These are phyloP conservation scores for Columba janthina DNA, from an alignment of 2,113 vertebrate genomes.

Conservation along the genomic window DNA sequence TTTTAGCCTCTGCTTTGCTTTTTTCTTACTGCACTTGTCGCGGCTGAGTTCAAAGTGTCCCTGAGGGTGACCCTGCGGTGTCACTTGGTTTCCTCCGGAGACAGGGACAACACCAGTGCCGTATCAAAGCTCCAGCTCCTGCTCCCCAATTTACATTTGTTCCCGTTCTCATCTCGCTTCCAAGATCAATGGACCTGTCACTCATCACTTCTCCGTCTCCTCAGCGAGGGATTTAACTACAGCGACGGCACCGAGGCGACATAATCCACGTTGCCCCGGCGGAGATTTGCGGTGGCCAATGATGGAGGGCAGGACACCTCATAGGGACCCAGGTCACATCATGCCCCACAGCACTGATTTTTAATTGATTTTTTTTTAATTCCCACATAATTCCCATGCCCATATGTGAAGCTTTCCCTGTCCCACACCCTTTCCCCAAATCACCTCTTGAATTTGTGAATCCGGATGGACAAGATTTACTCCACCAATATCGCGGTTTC, in stretches of 20 bases:
- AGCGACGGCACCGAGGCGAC: fast-evolving
- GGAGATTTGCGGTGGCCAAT: background rate
- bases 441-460: background rate
- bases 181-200: background rate
- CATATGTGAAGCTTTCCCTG: background rate
- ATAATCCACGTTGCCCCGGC: fast-evolving
- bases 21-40: fast-evolving
- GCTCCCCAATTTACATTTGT: background rate
- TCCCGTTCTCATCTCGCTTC: fast-evolving
- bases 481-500: background rate
- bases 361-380: background rate
- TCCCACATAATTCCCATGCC: background rate
- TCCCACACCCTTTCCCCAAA: background rate
- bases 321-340: background rate
- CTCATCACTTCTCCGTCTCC: background rate
- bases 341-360: background rate
- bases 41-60: background rate
- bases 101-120: background rate
- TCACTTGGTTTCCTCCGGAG: fast-evolving
- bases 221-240: fast-evolving
- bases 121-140: background rate
- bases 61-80: background rate
- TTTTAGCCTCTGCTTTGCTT: background rate
- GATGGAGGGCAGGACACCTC: background rate
- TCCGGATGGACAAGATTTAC: background rate